Conservation (phyloP, 2,113 vertebrate species). For the Zosterops pallidus region DNA sequence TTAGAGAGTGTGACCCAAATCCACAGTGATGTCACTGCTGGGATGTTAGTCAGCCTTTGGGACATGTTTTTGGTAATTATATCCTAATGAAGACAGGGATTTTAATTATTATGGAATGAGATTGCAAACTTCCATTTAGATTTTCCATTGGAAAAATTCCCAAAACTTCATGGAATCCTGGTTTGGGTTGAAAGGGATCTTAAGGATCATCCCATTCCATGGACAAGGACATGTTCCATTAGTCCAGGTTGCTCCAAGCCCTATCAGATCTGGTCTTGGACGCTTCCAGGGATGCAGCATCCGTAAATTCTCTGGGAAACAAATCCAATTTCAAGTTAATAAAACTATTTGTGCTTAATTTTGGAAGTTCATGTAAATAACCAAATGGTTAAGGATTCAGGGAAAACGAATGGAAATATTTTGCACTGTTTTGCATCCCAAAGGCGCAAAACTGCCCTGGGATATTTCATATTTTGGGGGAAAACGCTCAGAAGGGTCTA, state of each 20-base stretch:
- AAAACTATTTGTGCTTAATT: neutral
- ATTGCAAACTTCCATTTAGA: neutral
- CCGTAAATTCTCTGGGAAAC: neutral
- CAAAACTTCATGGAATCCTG: neutral
- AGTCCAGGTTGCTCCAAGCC: neutral
- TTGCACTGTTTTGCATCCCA: neutral
- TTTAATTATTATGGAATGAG: neutral
- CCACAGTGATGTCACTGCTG: neutral
- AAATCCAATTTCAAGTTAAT: neutral
- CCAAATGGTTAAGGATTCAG: neutral
- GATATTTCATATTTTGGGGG: neutral
- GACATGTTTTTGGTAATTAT: neutral
- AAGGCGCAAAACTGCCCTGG: neutral
- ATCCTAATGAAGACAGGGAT: neutral
- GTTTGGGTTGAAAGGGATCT: neutral
- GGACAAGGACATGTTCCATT: neutral
- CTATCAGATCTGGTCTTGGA: neutral
- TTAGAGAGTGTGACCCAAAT: neutral
- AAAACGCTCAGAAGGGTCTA: neutral
- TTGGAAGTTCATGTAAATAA: neutral
- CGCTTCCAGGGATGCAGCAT: neutral
- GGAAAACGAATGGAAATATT: neutral
- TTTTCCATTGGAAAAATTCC: neutral
- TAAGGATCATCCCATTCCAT: neutral
- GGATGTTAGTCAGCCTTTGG: neutral